Base-by-base conservation (phyloP, 2,888 invertebrate genomes). In the Cosmorhoe ocellata region DNA sequence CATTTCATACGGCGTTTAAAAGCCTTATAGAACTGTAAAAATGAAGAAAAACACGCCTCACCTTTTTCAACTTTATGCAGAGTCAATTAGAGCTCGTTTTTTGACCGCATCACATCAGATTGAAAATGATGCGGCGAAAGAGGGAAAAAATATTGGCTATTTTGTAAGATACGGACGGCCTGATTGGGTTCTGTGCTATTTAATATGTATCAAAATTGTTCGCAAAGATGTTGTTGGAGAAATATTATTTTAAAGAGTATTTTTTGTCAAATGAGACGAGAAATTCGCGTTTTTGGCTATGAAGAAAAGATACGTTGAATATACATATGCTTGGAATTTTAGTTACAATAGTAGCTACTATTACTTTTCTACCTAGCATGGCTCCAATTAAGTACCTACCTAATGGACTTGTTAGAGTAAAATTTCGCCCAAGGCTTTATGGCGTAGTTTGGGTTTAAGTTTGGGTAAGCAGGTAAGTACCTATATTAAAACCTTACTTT, bases 81-180 rank as follows among this genome's bases (percentile, higher is more conserved):
- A 31, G 32, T 42, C 18, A 38, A n/a, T 42, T 32, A 46, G 37
- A 51, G 32, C 22, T 11, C 42, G 33, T 42, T 43, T 50, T 49
- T 43, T 38, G 40, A 51, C 51, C 51, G 46, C 49, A 43, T 10
- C 43, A 27, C 37, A 22, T 34, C 13, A 39, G 10, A 31, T 27
- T 10, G 37, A 41, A 45, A 46, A 40, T 30, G 50, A 46, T 41
- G 45, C 10, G 33, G 40, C 10, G n/a, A 14, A 28, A 12, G 41
- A 8, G 8, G n/a, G 31, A 36, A 45, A 39, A 41, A 38, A 32
- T 51, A 51, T 36, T 36, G 45, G 26, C 37, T 26, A 18, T 37
- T 42, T 48, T n/a, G 12, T 31, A 37, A 24, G 24, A 24, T 37
- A 11, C 45, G 41, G 27, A 30, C 22, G 26, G 31, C 32, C 18